Percentiles rank a stretch among this genome's conserved stretches.
phyloP scores from a whole-genome alignment of 2,888 invertebrate genomes.

The Ecliptopera silaceata region DNA sequence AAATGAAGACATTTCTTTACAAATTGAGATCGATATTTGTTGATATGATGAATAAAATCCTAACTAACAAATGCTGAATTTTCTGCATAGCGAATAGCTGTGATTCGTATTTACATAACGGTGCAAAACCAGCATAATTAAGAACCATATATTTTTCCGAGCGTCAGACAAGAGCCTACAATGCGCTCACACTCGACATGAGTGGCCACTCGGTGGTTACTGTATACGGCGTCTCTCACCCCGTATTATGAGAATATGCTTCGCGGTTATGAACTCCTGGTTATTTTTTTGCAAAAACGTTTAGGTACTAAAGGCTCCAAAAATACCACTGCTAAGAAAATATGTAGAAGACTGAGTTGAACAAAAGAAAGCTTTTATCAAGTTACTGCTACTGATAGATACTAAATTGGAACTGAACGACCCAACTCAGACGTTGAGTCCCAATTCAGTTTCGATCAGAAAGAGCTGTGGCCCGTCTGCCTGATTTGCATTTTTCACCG shows the following conservation, averaged over 20 bases:
- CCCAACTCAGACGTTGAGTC: constrained; percentile 5
- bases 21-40: no score
- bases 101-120: neutral
- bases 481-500: constrained; percentile 15
- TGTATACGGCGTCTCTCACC: constrained; percentile 32
- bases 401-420: constrained; percentile 10
- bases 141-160: constrained; percentile 45
- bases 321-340: constrained; percentile 2
- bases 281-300: constrained; percentile 1
- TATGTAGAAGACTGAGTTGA: constrained; percentile 9
- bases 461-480: constrained; percentile 9
- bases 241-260: constrained; percentile 20
- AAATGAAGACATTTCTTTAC: no score
- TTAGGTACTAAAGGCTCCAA: no score
- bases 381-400: constrained; percentile 9
- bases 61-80: neutral
- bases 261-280: constrained; percentile 28
- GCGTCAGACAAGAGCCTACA: neutral
- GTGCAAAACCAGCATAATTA: constrained; percentile 41
- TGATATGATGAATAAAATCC: no score
- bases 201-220: constrained; percentile 32
- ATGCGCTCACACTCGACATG: constrained; percentile 19
- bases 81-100: neutral
- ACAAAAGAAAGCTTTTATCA: constrained; percentile 12
- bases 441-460: constrained; percentile 9